Base-by-base conservation (phyloP, 2,113 vertebrate species). In the Odontophorus gujanensis region DNA sequence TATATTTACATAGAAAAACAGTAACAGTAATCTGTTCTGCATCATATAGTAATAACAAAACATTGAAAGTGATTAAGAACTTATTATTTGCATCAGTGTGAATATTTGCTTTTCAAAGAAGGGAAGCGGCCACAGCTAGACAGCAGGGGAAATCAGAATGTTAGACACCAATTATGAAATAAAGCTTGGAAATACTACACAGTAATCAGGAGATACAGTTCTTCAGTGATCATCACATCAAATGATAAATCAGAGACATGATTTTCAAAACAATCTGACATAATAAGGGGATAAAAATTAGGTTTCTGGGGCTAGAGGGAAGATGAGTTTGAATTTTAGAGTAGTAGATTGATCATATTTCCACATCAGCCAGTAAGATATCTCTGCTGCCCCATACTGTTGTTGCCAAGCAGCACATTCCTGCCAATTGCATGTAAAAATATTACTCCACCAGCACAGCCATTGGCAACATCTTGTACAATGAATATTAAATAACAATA, bases 1-100 rank as follows among this genome's bases (percentile, higher is more conserved):
- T 80, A 82, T 59, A 93, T 85, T 57, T 55, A 28, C 78, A 94
- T 92, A 96, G n/a, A 95, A 58, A 85, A 93, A 93, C 47, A 77
- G 48, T 59, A 89, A 85, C 55, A 80, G 95, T 86, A 77, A 71
- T 75, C n/a, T 89, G 50, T 50, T 71, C 43, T 79, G 65, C 78
- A 65, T 94, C 68, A 75, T 77, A 85, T 20, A 88, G 82, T 55
- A 85, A 34, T 92, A 91, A 90, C 18, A 90, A 59, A 87, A 89
- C 63, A 62, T 12, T 86, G 88, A 84, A 69, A 40, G 28, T 61
- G 21, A 32, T n/a, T 34, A 89, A 87, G 13, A 77, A 17, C 36
- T 82, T 72, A 55, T 85, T 69, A 42, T 59, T 89, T 36, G 38
- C 12, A 24, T 55, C 28, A 5, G 0, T 25, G 19, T 72, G 80